Evolutionary conservation across 2,113 vertebrate species (phyloP).

Genomic region (Corvus moneduloides): DNA sequence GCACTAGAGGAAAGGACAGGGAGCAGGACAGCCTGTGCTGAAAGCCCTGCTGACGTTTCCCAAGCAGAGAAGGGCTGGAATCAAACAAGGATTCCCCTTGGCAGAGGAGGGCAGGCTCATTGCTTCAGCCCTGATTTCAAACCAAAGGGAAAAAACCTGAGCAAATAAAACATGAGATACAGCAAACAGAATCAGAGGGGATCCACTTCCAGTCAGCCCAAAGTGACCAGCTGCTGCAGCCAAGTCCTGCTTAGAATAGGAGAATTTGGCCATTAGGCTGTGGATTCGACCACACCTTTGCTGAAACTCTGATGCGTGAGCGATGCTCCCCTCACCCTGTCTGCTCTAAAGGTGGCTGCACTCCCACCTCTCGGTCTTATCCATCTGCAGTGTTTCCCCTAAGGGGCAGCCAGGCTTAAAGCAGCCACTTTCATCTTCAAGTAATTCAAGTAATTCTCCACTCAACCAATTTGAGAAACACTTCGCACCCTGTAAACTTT

Average conservation of each 20-base stretch:
- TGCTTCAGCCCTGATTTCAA: background rate
- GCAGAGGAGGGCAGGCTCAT: background rate
- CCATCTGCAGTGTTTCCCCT: background rate
- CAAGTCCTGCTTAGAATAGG: background rate
- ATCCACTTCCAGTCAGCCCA: background rate
- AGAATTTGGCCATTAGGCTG: background rate
- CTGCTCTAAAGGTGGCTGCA: background rate
- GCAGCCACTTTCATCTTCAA: background rate
- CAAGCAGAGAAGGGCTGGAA: background rate
- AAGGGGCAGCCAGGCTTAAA: background rate
- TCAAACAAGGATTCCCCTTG: background rate
- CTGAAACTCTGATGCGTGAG: fast-evolving
- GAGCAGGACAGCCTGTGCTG: background rate
- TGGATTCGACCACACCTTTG: fast-evolving
- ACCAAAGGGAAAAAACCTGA: background rate
- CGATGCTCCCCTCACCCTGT: fast-evolving
- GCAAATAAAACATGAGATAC: fast-evolving
- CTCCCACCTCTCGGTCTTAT: background rate
- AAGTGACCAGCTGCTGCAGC: background rate
- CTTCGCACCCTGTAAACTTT: conserved; percentile 67
- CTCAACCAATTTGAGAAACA: background rate
- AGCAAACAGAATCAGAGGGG: background rate
- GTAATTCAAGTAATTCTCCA: background rate
- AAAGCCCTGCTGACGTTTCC: background rate
- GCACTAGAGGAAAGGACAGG: background rate